phyloP scores from a whole-genome alignment of 2,113 vertebrate genomes.

The Diphyllodes magnificus region DNA sequence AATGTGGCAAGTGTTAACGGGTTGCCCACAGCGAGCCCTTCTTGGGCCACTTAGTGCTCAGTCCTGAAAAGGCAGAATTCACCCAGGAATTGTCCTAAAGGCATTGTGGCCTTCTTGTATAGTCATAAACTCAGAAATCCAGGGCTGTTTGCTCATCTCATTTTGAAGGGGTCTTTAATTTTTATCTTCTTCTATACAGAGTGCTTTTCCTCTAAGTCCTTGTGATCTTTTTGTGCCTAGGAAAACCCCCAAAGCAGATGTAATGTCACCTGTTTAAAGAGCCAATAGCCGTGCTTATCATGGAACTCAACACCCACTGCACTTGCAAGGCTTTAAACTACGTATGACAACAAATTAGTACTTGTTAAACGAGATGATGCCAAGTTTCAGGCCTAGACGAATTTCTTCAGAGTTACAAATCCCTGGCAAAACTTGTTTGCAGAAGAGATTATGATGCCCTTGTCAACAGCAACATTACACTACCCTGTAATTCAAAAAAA shows the following conservation, averaged over 20 bases:
- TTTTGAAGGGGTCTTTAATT: background rate
- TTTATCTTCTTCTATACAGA: background rate
- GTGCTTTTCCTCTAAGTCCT: background rate
- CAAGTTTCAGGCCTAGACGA: conserved; percentile 14
- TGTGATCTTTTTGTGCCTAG: background rate
- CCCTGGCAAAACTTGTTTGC: background rate
- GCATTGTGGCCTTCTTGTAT: background rate
- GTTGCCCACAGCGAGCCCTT: background rate
- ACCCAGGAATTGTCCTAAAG: background rate
- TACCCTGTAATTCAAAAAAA: conserved; percentile 23
- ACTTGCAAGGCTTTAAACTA: background rate
- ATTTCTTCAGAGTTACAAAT: background rate
- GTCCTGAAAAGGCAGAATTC: background rate
- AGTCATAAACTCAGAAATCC: background rate
- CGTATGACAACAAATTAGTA: background rate
- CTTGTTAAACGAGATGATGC: background rate
- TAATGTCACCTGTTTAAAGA: background rate
- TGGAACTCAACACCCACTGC: background rate
- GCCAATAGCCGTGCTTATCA: background rate
- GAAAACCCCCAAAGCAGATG: background rate
- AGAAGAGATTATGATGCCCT: background rate
- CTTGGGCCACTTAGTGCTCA: background rate
- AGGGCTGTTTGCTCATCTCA: background rate
- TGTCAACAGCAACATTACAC: conserved; percentile 8
- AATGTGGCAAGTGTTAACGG: background rate